Conservation (phyloP, 1,140 invertebrate species). For the Drosophila asahinai region DNA sequence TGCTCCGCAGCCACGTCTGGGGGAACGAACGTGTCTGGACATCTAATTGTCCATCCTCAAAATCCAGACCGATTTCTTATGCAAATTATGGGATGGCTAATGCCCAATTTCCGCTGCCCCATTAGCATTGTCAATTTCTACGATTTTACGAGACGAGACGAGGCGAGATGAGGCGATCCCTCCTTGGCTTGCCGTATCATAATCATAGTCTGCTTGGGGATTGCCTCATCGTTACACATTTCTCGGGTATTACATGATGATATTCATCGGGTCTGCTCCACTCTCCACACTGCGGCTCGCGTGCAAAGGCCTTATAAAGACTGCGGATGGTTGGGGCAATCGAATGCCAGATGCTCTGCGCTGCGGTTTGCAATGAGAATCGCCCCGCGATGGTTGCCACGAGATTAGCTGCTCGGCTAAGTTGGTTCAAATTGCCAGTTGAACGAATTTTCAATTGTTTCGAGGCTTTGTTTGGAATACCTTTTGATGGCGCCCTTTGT, state of each 20-base stretch:
- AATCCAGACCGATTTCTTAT: slow-evolving; percentile 57
- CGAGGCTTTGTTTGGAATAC: slow-evolving; percentile 10
- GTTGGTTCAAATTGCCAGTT: slow-evolving; percentile 31
- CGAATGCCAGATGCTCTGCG: slow-evolving; percentile 53
- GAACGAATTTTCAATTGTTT: slow-evolving; percentile 41
- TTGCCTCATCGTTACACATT: slow-evolving; percentile 79
- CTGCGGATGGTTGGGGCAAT: slow-evolving; percentile 22
- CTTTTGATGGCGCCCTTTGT: slow-evolving; percentile 8
- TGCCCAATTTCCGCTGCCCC: slow-evolving; percentile 71
- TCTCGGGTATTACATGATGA: slow-evolving; percentile 78
- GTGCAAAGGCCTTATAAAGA: slow-evolving; percentile 53
- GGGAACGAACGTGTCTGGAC: slow-evolving; percentile 47
- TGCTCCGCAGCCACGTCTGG: slow-evolving; percentile 37
- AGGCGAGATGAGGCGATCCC: slow-evolving; percentile 2
- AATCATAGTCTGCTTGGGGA: slow-evolving; percentile 26
- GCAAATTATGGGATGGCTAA: slow-evolving; percentile 62
- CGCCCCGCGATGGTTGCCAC: slow-evolving; percentile 26
- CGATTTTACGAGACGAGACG: slow-evolving; percentile 40
- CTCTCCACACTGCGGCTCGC: slow-evolving; percentile 23
- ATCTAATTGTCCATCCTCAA: slow-evolving; percentile 46
- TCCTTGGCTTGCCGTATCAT: slow-evolving; percentile 14
- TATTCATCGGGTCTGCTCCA: slow-evolving; percentile 56
- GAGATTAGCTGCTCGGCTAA: slow-evolving; percentile 31
- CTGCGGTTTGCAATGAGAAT: slow-evolving; percentile 37
- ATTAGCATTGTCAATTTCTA: slow-evolving; percentile 75